phyloP scores from a whole-genome alignment of 2,888 invertebrate species.

The Hyposoter didymator region DNA sequence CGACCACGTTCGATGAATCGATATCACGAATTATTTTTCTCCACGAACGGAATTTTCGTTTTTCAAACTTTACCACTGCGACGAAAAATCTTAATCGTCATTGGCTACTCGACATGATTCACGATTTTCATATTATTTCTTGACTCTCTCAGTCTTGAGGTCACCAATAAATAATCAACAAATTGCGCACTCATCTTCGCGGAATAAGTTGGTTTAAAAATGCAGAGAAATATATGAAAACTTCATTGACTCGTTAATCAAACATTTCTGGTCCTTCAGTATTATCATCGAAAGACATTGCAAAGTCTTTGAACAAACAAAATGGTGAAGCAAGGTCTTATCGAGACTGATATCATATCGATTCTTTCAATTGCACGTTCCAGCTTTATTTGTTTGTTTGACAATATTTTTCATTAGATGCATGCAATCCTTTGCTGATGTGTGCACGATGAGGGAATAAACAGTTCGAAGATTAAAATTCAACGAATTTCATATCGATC shows the following conservation, averaged over 20 bases:
- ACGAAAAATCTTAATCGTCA: not conserved
- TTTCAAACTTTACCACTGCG: not conserved
- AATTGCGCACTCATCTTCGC: not conserved
- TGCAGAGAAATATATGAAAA: not conserved
- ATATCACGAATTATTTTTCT: not conserved
- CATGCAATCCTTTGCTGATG: conserved; percentile 29
- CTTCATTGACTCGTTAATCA: conserved; percentile 36
- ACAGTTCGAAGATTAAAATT: conserved; percentile 1
- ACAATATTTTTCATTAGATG: conserved; percentile 49
- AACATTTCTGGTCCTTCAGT: conserved; percentile 37
- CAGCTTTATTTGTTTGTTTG: conserved; percentile 33
- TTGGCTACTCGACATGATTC: not conserved
- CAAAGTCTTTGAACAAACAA: conserved; percentile 50
- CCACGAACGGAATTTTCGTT: not conserved
- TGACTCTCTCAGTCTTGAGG: not conserved
- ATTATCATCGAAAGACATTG: conserved; percentile 41
- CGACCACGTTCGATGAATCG: conserved; percentile 7
- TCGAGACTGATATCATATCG: conserved; percentile 66
- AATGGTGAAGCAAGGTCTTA: conserved; percentile 50
- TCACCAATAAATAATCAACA: not conserved
- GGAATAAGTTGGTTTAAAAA: not conserved
- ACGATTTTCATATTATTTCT: not conserved
- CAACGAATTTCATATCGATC: conserved; percentile 11
- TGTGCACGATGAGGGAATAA: conserved; percentile 16
- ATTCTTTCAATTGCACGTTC: conserved; percentile 62